Evolutionary conservation across 1,140 invertebrate species (phyloP), one percentile per base, ranked within the genome.

Genomic region (Bemisia tabaci): DNA sequence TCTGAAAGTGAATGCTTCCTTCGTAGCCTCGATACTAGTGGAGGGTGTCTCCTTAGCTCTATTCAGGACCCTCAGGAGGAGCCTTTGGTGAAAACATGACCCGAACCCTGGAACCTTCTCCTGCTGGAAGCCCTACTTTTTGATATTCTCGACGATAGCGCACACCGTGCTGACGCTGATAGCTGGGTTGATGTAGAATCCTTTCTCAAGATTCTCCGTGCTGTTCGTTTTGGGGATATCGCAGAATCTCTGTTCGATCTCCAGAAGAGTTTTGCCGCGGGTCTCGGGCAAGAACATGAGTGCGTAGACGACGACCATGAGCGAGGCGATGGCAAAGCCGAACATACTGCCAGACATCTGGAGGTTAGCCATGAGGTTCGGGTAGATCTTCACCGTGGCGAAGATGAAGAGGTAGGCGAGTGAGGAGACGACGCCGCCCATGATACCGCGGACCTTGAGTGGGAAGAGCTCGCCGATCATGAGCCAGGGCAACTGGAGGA

Each of bases 401-500:
- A 89, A 89, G 58, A 87, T 87, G 2, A 88, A 78, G 1, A 85
- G 73, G 67, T 89, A 87, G 0, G 82, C 87, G n/a, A 87, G 81
- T 25, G 86, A 86, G 0, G 86, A 83, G 0, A 87, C 87, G 0
- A 87, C 71, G 0, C 87, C 87, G 0, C 85, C 83, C 79, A 87
- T 82, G 0, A 85, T 79, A 0, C 86, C 85, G 66, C 87, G 77
- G 17, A 86, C 84, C 62, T 81, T 79, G 58, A 87, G 75, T 1
- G 87, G 86, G 70, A 87, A 89, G n/a, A 88, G 70, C 73, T 89
- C 87, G 0, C 86, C 86, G 0, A 83, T 86, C 82, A 89, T 85
- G 1, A 89, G 83, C 86, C 86, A 89, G 0, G 87, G 87, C 5
- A 89, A 75, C 24, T 87, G 87, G 0, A 89, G 74, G 72, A 85